Evolutionary conservation across 2,113 vertebrate species (phyloP), one percentile per base, ranked within the genome.

Genomic region (Megatriorchis doriae): DNA sequence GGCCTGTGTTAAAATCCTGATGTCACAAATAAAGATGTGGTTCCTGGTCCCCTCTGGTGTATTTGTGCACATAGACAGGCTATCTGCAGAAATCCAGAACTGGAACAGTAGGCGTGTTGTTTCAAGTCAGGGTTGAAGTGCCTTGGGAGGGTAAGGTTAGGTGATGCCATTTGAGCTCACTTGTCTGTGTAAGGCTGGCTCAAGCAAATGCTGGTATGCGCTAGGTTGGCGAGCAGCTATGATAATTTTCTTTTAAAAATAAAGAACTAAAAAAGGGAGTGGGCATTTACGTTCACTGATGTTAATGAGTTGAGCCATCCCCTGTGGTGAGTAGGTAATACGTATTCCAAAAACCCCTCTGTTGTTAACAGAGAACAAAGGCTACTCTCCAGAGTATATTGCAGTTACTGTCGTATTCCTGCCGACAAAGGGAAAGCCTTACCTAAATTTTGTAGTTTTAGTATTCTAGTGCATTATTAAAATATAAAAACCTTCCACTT

Each of bases 401-500:
- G 74, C 58, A 96, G 94, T 96, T 96, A 85, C 77, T 96, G 94
- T 96, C 80, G 48, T 40, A 68, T 96, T 94, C 92, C 71, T 29
- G 36, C 75, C 93, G 91, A 96, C 85, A 92, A 94, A 88, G 91
- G 94, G 95, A 90, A 82, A 90, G 73, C 65, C 70, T 97, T 96
- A 85, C 89, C 85, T 90, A 95, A 93, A 82, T 92, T 90, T 93
- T 86, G 72, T 42, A 68, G 63, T 78, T 94, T 86, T 97, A 88
- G 79, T 95, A 87, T 95, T 94, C 67, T 97, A 85, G 93, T 94
- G 40, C 53, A 95, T 88, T 97, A 74, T 93, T 97, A 95, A 95
- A 96, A 93, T 70, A 93, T 22, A 73, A 88, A 95, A 84, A 14
- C 47, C 26, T 63, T 94, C 68, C 38, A 77, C 66, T 85, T 97